These are phyloP conservation scores for Lutjanus campechanus DNA, from an alignment of 2,797 vertebrate species.

Conservation along the genomic window DNA sequence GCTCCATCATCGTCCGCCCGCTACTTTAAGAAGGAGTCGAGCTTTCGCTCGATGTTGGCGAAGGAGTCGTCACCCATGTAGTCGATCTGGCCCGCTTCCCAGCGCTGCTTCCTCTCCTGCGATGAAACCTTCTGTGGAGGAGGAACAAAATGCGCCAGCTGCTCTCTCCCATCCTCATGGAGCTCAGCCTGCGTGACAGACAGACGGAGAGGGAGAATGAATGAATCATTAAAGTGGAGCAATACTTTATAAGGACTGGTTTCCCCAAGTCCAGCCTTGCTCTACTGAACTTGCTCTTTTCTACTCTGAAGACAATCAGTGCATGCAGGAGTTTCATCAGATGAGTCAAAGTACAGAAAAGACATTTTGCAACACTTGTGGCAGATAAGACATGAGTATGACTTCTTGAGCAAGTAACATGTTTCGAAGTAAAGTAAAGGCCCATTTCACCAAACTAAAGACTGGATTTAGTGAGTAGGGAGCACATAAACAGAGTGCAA, in stretches of 20 bases:
- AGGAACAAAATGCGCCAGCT: conserved; percentile 61
- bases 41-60: conserved; percentile 95
- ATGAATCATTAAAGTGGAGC: conserved; percentile 27
- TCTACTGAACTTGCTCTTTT: conserved; percentile 18
- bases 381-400: conserved; percentile 19
- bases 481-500: too few relatives aligned
- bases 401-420: too few relatives aligned
- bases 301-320: conserved; percentile 11
- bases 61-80: conserved; percentile 98
- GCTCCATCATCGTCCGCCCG: conserved; percentile 28
- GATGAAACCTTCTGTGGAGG: conserved; percentile 84
- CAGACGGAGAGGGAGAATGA: conserved; percentile 55
- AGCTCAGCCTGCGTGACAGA: conserved; percentile 83
- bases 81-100: conserved; percentile 98
- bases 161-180: conserved; percentile 79
- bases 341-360: conserved; percentile 21
- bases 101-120: conserved; percentile 93
- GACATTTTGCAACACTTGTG: conserved; percentile 26
- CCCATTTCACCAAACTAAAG: background rate
- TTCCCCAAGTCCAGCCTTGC: conserved; percentile 19
- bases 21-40: conserved; percentile 95
- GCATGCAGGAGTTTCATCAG: conserved; percentile 16
- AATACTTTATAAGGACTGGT: conserved; percentile 61
- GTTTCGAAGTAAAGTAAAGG: background rate
- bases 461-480: background rate